Percentiles rank a stretch among this genome's conserved stretches.
phyloP scores from a whole-genome alignment of 2,113 vertebrate species.

The Axis porcinus region DNA sequence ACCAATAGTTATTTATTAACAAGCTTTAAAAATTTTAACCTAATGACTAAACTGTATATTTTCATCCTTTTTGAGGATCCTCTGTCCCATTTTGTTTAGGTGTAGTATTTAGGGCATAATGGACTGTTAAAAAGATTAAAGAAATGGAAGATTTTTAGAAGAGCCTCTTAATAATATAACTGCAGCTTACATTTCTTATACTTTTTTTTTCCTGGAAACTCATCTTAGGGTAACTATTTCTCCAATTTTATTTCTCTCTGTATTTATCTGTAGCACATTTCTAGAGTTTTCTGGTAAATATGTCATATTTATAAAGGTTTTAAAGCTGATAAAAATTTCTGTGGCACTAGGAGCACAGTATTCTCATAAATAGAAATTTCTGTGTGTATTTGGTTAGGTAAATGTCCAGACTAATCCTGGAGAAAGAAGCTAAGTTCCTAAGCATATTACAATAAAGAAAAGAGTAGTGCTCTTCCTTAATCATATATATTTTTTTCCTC shows the following conservation, averaged over 20 bases:
- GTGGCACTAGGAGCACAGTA: not conserved
- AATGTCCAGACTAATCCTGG: not conserved
- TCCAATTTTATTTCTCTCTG: not conserved
- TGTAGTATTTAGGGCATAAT: constrained; percentile 1
- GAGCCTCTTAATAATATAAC: not conserved
- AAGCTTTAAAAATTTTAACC: not conserved
- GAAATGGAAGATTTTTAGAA: constrained; percentile 9
- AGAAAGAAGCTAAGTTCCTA: not conserved
- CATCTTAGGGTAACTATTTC: not conserved
- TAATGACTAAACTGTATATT: not conserved
- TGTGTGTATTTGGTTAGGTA: not conserved
- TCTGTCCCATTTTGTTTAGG: not conserved
- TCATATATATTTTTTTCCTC: not conserved
- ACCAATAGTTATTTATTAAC: not conserved
- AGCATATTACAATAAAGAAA: not conserved
- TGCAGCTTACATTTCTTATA: not conserved
- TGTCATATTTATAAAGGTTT: not conserved
- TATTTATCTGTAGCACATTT: not conserved
- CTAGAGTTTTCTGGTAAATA: not conserved
- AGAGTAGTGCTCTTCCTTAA: not conserved
- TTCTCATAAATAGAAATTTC: not conserved
- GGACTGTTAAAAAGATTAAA: not conserved
- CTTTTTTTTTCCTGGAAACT: not conserved
- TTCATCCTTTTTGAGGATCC: not conserved
- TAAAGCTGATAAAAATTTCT: not conserved